Percentiles rank a stretch among this genome's conserved stretches.
These are phyloP conservation scores for Bradysia coprophila DNA, from an alignment of 1,140 invertebrate species.

Conservation along the genomic window DNA sequence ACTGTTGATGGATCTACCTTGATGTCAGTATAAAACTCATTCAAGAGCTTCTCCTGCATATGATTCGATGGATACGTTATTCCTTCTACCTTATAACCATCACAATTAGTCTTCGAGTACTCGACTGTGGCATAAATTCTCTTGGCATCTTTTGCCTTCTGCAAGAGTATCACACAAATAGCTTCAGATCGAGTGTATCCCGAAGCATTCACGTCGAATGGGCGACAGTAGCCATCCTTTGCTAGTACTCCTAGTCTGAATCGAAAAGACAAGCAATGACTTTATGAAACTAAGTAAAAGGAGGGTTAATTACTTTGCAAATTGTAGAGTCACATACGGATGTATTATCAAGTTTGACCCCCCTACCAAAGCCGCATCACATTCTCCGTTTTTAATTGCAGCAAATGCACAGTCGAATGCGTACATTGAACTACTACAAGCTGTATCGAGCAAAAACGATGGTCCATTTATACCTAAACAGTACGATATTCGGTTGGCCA, in stretches of 20 bases:
- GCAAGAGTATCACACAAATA: conserved; percentile 56
- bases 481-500: conserved; percentile 77
- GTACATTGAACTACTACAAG: conserved; percentile 75
- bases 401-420: conserved; percentile 69
- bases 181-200: conserved; percentile 64
- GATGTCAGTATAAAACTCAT: conserved; percentile 76
- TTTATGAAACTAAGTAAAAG: background rate
- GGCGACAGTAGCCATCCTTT: conserved; percentile 68
- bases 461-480: conserved; percentile 50
- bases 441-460: conserved; percentile 70
- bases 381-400: conserved; percentile 53
- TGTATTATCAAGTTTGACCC: conserved; percentile 70
- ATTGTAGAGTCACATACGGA: conserved; percentile 70
- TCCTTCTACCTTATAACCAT: conserved; percentile 75
- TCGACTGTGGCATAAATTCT: conserved; percentile 45
- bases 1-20: conserved; percentile 47
- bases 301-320: conserved; percentile 30
- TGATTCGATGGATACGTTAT: conserved; percentile 82
- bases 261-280: background rate
- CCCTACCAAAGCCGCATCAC: conserved; percentile 75
- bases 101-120: conserved; percentile 51
- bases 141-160: conserved; percentile 59
- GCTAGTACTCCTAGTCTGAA: conserved; percentile 66
- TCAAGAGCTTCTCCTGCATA: conserved; percentile 57
- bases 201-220: conserved; percentile 67